Base-by-base conservation (phyloP, 2,113 vertebrate species). In the Myotis brandtii region DNA sequence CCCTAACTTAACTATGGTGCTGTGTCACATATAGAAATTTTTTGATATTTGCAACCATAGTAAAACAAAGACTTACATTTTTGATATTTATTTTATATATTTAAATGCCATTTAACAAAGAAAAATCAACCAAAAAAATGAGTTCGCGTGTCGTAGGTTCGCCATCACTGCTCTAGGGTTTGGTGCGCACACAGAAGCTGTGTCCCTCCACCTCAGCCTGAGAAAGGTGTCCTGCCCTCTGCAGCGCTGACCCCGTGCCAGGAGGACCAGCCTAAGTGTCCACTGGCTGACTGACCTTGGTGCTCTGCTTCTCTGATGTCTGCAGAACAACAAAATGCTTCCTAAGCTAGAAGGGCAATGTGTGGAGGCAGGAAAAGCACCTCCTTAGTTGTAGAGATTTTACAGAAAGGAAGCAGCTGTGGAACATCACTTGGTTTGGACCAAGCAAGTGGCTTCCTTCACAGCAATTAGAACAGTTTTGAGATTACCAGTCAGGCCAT, bases 201-300 rank as follows among this genome's bases (percentile, higher is more conserved):
- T 2, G 34, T 66, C 46, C 54, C 30, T n/a, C 46, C 23, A 6
- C 10, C 27, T 12, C 0, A 48, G 64, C 32, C 34, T 3, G 27
- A 66, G 30, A 18, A 52, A 43, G 7, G 30, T 3, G 20, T 37
- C 40, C 37, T 54, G 11, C 6, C 23, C 17, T 23, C 5, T 21
- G 2, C 0, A 20, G 46, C 21, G 27, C 2, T 21, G 4, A 40
- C 54, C 40, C 37, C 6, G 12, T 62, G 16, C 14, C 1, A 4
- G 23, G 9, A 69, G 14, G n/a, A 48, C 67, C 82, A 73, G 34
- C 43, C 10, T 2, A 87, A 23, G 5, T 10, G 62, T 3, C 18
- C 21, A 9, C 34, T 73, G 34, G 82, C 52, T 95, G 54, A 17
- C 21, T 79, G 40, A 56, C 32, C 40, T 23, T 43, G 0, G 11